These are phyloP conservation scores for Myotis myotis DNA, from an alignment of 2,797 vertebrate genomes.

Conservation along the genomic window DNA sequence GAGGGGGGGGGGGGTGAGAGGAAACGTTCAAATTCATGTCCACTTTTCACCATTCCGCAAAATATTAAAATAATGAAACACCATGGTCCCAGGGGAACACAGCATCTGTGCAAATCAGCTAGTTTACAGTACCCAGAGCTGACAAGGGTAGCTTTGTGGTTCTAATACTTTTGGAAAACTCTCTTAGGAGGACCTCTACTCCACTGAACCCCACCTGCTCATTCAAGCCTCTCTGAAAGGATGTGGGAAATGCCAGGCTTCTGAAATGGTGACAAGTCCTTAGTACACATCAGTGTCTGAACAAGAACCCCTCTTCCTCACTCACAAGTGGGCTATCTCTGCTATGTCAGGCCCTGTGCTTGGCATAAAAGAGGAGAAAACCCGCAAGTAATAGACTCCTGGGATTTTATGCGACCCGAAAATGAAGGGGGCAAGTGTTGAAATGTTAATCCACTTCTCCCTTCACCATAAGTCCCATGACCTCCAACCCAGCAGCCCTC, in stretches of 20 bases:
- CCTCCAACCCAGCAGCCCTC: neutral
- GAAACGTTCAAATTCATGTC: neutral
- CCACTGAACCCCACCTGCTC: neutral
- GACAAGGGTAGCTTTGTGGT: neutral
- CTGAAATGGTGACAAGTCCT: neutral
- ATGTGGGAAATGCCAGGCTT: neutral
- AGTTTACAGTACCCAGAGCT: neutral
- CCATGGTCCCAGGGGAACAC: neutral
- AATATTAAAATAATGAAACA: neutral
- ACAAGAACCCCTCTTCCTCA: neutral
- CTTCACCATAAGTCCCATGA: neutral
- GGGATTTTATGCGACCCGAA: neutral
- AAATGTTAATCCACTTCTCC: neutral
- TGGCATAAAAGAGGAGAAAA: neutral
- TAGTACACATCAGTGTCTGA: neutral
- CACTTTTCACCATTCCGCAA: neutral
- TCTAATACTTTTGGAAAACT: neutral
- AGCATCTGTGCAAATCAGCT: neutral
- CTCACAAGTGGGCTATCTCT: neutral
- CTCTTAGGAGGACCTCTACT: neutral
- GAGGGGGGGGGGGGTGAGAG: no score
- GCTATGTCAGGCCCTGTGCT: neutral
- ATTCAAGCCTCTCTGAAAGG: neutral
- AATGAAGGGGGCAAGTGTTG: neutral
- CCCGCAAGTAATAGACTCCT: neutral